phyloP scores from a whole-genome alignment of 2,888 invertebrate species.

The Acanthosepion esculentum region DNA sequence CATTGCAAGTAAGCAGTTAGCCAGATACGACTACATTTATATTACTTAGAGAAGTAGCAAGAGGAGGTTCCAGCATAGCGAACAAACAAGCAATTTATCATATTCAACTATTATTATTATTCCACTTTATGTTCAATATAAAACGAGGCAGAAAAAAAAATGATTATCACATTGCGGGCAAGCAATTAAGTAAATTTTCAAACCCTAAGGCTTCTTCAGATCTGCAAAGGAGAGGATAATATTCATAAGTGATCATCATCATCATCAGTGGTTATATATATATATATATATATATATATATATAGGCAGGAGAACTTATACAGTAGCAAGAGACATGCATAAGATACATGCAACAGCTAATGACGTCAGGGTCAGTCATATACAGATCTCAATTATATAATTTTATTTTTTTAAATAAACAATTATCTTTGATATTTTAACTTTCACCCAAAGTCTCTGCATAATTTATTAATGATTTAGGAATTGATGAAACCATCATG shows the following conservation, averaged over 20 bases:
- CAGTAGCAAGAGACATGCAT: neutral
- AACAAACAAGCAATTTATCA: neutral
- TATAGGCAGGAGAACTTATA: neutral
- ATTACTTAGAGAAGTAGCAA: neutral
- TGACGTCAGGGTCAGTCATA: neutral
- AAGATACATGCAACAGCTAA: neutral
- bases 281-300: too few species aligned
- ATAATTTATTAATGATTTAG: neutral
- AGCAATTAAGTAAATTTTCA: conserved; percentile 33
- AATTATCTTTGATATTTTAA: neutral
- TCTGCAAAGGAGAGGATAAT: conserved; percentile 33
- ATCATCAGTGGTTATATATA: too few species aligned
- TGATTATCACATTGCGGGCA: conserved; percentile 33
- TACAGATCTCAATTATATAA: neutral
- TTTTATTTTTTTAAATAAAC: neutral
- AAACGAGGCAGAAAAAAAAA: neutral
- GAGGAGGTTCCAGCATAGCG: neutral
- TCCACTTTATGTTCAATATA: neutral
- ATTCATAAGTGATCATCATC: neutral
- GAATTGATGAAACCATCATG: neutral
- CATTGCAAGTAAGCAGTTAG: neutral
- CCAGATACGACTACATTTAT: neutral
- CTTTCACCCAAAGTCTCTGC: neutral
- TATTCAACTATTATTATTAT: neutral
- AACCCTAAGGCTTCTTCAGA: conserved; percentile 10